These are phyloP conservation scores for Porites rus DNA, from an alignment of 92 coral and sea anemone genomes.

Conservation along the genomic window DNA sequence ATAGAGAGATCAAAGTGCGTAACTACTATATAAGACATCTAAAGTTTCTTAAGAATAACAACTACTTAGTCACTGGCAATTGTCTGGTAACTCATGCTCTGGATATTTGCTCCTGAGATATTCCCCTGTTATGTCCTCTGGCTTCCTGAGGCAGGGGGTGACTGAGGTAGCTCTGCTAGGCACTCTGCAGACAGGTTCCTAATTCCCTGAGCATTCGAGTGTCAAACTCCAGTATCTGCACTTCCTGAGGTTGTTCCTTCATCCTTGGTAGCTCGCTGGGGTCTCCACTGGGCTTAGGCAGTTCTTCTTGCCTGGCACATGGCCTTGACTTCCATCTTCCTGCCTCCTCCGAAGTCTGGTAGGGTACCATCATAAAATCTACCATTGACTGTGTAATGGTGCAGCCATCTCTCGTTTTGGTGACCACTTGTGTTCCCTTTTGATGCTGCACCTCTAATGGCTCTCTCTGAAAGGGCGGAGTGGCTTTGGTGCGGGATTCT, in stretches of 20 bases:
- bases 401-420: constrained; percentile 41
- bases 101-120: constrained; percentile 6
- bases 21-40: background rate
- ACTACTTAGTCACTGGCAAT: background rate
- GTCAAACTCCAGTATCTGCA: too few relatives aligned
- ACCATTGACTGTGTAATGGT: too few relatives aligned
- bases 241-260: background rate
- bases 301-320: background rate
- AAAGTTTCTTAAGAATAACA: background rate
- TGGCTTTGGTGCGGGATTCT: too few relatives aligned
- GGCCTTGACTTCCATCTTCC: background rate
- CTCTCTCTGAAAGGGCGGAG: constrained; percentile 17
- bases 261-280: background rate
- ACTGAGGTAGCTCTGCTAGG: background rate
- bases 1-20: background rate
- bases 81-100: background rate
- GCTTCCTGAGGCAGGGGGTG: background rate
- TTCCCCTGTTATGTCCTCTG: background rate
- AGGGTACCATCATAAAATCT: constrained; percentile 21
- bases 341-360: constrained; percentile 7
- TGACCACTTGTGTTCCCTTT: constrained; percentile 44
- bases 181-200: too few relatives aligned
- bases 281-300: background rate
- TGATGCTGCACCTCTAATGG: constrained; percentile 30
- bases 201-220: too few relatives aligned